Evolutionary conservation across 2,797 vertebrate genomes (phyloP).

Genomic region (Bradypodion ventrale): DNA sequence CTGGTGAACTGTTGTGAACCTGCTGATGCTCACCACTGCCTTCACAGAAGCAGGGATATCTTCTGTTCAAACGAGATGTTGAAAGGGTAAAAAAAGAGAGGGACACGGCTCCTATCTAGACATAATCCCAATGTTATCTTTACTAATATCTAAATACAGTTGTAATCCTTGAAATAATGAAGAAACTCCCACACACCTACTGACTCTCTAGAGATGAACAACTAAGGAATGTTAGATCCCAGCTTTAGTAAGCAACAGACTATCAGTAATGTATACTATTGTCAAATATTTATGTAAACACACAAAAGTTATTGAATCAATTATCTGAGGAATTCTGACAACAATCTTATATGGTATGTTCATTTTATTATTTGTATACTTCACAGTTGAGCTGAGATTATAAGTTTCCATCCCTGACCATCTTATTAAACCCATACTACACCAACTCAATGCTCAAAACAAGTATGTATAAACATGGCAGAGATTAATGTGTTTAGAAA

Average conservation of each 20-base stretch:
- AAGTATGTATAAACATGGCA: background rate
- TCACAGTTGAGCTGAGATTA: background rate
- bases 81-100: no score
- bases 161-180: background rate
- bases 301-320: no score
- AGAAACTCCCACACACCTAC: background rate
- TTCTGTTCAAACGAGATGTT: no score
- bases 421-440: background rate
- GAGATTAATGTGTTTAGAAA: background rate
- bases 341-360: background rate
- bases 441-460: background rate
- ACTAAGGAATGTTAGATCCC: background rate
- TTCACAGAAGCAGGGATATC: no score
- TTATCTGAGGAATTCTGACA: no score
- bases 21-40: no score
- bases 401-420: background rate
- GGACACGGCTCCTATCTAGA: no score
- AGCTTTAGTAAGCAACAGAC: background rate
- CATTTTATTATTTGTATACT: background rate
- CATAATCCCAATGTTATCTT: no score
- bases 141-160: no score
- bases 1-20: no score
- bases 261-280: background rate
- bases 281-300: background rate
- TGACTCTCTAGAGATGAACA: background rate